Evolutionary conservation across 2,888 invertebrate species (phyloP).

Genomic region (Nebria salina): DNA sequence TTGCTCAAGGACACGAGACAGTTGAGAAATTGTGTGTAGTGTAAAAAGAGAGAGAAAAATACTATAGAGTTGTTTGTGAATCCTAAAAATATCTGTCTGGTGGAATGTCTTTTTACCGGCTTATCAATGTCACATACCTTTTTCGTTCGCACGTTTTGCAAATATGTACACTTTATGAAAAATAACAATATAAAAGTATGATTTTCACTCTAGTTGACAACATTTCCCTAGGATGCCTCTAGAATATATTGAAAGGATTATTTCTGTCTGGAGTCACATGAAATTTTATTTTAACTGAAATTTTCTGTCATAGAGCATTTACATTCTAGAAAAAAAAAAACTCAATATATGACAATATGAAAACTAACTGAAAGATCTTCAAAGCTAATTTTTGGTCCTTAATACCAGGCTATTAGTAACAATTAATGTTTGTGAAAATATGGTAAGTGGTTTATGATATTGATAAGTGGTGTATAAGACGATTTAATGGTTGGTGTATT

Average conservation of each 20-base stretch:
- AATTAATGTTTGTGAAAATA: too few species aligned
- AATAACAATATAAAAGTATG: background rate
- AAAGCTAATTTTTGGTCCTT: too few species aligned
- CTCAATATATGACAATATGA: too few species aligned
- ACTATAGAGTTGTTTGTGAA: background rate
- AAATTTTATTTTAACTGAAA: too few species aligned
- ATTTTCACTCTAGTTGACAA: background rate
- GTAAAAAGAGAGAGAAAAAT: background rate
- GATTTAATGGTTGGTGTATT: background rate
- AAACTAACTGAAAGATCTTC: too few species aligned
- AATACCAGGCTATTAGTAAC: too few species aligned
- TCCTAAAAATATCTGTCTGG: background rate
- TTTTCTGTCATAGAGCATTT: background rate
- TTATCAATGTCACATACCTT: background rate
- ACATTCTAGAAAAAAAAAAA: too few species aligned
- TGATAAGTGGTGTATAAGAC: background rate
- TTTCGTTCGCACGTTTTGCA: background rate
- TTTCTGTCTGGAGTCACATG: background rate
- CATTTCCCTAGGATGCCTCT: background rate
- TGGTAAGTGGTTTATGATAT: background rate
- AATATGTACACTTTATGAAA: background rate
- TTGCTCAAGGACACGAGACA: background rate
- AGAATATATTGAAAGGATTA: background rate
- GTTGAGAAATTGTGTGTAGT: background rate
- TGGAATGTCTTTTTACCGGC: background rate